Conservation (phyloP, 2,888 invertebrate species). For the Stegana nigrithorax region DNA sequence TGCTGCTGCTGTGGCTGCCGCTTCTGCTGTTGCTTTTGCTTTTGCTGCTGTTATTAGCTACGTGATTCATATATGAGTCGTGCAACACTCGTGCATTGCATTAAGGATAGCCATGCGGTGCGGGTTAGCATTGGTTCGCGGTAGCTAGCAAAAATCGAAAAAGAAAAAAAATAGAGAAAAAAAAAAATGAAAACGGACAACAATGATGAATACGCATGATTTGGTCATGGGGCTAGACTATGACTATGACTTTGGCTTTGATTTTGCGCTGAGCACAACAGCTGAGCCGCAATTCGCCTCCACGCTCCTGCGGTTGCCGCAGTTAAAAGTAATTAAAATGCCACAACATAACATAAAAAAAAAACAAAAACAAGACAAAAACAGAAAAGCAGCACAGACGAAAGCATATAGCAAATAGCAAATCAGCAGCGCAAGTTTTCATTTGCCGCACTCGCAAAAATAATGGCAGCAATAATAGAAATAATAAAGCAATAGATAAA, state of each 20-base stretch:
- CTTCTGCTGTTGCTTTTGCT: constrained; percentile 49
- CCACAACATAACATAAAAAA: constrained; percentile 13
- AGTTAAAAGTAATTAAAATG: constrained; percentile 47
- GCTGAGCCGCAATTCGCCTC: too few relatives aligned
- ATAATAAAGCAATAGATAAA: constrained; percentile 42
- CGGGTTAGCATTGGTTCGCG: too few relatives aligned
- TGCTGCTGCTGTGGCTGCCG: constrained; percentile 27
- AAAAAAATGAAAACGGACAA: background rate
- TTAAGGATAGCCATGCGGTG: too few relatives aligned
- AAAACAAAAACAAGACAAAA: background rate
- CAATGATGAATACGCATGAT: constrained; percentile 43
- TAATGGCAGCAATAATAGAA: constrained; percentile 50
- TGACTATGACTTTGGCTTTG: background rate
- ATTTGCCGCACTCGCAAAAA: too few relatives aligned
- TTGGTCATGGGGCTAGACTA: background rate
- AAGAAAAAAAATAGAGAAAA: background rate
- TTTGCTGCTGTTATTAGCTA: constrained; percentile 18
- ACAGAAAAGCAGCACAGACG: background rate
- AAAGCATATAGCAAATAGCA: too few relatives aligned
- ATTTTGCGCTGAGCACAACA: too few relatives aligned
- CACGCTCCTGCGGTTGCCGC: constrained; percentile 22
- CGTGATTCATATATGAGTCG: constrained; percentile 3
- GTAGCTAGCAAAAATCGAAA: background rate
- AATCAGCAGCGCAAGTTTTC: too few relatives aligned
- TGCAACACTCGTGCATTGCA: background rate